These are phyloP conservation scores for Bradypus variegatus DNA, from an alignment of 2,797 vertebrate genomes.

Conservation along the genomic window DNA sequence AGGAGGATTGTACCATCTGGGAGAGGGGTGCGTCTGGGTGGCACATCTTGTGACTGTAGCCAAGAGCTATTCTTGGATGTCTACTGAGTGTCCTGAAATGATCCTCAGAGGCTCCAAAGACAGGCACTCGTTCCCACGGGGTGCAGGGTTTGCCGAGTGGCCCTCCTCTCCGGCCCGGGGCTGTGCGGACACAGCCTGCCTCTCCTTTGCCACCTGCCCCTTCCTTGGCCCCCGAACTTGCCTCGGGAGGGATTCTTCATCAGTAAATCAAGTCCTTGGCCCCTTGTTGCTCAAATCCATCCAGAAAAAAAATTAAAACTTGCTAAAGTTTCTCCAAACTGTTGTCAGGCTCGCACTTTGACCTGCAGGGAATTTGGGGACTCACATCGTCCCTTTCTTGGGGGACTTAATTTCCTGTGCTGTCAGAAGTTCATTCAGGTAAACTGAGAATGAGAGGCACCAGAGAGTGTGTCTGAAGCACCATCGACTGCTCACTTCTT, in stretches of 20 bases:
- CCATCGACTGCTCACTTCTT: not conserved
- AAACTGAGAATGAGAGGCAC: not conserved
- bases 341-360: not conserved
- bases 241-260: not conserved
- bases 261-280: constrained; percentile 10
- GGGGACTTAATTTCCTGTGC: not conserved
- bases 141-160: constrained; percentile 44
- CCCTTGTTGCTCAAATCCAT: not conserved
- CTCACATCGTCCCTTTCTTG: rapidly evolving
- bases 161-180: not conserved
- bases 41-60: constrained; percentile 70
- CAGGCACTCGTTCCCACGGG: constrained; percentile 58
- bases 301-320: not conserved
- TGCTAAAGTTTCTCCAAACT: not conserved
- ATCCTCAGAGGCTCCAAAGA: constrained; percentile 65
- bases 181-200: rapidly evolving
- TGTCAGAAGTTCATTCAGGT: not conserved
- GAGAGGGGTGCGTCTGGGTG: constrained; percentile 49
- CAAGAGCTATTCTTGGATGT: constrained; percentile 75
- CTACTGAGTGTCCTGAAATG: constrained; percentile 73
- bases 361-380: not conserved
- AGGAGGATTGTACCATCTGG: constrained; percentile 5
- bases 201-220: not conserved
- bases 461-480: not conserved
- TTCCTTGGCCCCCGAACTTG: not conserved